Evolutionary conservation across 2,113 vertebrate genomes (phyloP).

Genomic region (Corythornis vintsioides): DNA sequence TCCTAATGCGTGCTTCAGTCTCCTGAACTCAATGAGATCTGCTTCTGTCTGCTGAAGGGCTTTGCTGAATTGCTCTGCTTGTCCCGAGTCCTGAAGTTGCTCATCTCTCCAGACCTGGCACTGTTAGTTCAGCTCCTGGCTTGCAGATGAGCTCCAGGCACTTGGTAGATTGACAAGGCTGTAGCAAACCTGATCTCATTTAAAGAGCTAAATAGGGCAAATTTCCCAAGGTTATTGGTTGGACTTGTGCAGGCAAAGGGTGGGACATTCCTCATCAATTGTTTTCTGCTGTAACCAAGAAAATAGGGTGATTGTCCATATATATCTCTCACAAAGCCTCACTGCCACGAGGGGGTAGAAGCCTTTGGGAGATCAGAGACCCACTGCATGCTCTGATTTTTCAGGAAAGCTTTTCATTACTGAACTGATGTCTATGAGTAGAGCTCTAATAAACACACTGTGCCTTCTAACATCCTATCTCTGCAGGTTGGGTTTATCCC

Average conservation of each 20-base stretch:
- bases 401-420: background rate
- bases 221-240: background rate
- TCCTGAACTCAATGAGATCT: background rate
- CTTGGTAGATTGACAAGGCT: background rate
- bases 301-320: background rate
- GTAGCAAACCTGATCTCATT: background rate
- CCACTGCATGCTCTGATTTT: background rate
- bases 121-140: background rate
- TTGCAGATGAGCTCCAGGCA: background rate
- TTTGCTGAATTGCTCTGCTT: background rate
- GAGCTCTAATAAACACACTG: background rate
- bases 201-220: background rate
- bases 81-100: background rate
- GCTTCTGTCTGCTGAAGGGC: background rate
- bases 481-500: background rate
- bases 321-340: background rate
- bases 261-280: background rate
- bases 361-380: background rate
- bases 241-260: accelerated
- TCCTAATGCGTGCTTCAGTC: accelerated
- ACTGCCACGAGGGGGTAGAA: background rate
- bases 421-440: background rate
- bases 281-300: background rate
- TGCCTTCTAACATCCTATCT: background rate
- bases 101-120: background rate